phyloP scores from a whole-genome alignment of 1,140 invertebrate genomes.

The Achatina immaculata region DNA sequence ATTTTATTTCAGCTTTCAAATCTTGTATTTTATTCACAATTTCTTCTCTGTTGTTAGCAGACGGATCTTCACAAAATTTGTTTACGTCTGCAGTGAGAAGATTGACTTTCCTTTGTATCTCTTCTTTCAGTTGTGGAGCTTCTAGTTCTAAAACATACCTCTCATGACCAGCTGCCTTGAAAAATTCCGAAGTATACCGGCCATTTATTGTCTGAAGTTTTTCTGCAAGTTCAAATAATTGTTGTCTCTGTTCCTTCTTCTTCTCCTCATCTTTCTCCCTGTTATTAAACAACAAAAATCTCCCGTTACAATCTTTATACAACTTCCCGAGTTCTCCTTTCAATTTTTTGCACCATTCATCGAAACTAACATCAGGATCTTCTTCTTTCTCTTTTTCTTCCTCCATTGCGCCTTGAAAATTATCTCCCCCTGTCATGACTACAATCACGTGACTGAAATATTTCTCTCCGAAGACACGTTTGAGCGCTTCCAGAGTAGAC shows the following conservation, averaged over 20 bases:
- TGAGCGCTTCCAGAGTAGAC: not conserved
- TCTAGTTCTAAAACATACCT: too few species aligned
- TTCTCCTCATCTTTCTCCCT: not conserved
- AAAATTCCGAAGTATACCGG: not conserved
- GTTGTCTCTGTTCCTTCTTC: too few species aligned
- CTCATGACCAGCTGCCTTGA: not conserved
- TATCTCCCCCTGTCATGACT: not conserved
- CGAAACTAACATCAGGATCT: not conserved
- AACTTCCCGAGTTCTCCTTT: not conserved
- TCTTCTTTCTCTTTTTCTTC: too few species aligned
- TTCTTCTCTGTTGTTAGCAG: too few species aligned
- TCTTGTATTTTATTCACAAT: too few species aligned
- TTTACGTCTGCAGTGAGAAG: too few species aligned
- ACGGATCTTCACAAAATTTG: too few species aligned
- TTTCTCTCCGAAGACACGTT: not conserved
- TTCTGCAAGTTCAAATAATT: not conserved
- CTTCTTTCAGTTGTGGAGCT: too few species aligned
- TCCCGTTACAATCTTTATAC: not conserved
- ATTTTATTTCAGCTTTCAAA: too few species aligned
- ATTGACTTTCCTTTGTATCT: too few species aligned
- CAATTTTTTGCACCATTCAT: not conserved
- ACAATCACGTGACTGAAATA: not conserved
- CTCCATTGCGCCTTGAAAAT: not conserved
- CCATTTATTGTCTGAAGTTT: not conserved
- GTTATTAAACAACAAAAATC: not conserved